Evolutionary conservation across 2,888 invertebrate genomes (phyloP).

Genomic region (Megastigmus dorsalis): DNA sequence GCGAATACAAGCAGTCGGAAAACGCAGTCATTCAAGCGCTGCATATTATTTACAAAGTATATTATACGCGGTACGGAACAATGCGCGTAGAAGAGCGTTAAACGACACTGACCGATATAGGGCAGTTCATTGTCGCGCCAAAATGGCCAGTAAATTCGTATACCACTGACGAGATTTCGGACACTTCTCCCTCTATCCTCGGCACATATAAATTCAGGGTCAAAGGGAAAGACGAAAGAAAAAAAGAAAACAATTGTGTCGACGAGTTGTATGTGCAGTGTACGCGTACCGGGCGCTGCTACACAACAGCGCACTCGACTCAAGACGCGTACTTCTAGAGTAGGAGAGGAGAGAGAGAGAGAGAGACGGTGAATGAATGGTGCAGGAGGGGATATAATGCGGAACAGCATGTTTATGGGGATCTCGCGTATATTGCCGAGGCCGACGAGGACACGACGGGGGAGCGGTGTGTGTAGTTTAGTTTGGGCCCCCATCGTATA

Average conservation of each 20-base stretch:
- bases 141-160: slow-evolving; percentile 11
- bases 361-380: not conserved
- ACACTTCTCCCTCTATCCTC: not conserved
- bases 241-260: not conserved
- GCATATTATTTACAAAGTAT: slow-evolving; percentile 23
- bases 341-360: not conserved
- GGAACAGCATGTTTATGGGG: slow-evolving; percentile 66
- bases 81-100: slow-evolving; percentile 15
- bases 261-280: not conserved
- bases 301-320: slow-evolving; percentile 27
- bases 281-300: not conserved
- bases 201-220: no score
- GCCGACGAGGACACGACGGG: slow-evolving; percentile 65
- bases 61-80: not conserved
- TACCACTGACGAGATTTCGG: slow-evolving; percentile 3
- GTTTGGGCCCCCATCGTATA: slow-evolving; percentile 66
- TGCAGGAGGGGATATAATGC: slow-evolving; percentile 56
- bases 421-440: slow-evolving; percentile 65
- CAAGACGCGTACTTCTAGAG: not conserved
- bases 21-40: not conserved
- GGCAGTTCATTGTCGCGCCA: not conserved
- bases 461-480: slow-evolving; percentile 59
- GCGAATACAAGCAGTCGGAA: not conserved
- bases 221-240: not conserved
- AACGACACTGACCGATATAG: not conserved